Evolutionary conservation across 2,888 invertebrate species (phyloP), one percentile per base, ranked within the genome.

Genomic region (Nemurella pictetii): DNA sequence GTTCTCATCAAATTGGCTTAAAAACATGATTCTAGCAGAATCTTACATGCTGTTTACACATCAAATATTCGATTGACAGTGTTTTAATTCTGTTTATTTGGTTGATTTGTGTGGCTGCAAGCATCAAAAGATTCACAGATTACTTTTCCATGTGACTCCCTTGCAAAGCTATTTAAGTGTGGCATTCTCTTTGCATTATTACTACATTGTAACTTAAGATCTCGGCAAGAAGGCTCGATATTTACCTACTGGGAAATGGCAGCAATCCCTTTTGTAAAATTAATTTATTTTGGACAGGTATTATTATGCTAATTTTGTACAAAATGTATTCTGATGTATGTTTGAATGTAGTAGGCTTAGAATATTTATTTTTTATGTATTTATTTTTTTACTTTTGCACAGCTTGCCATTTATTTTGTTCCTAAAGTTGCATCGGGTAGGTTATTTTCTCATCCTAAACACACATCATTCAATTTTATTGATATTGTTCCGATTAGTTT

Each of bases 301-400:
- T 35, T 55, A 55, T 55, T 55, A 20, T 55, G 15, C 55, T 55
- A 20, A 55, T 55, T 55, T 55, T 55, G 55, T 55, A 55, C 55
- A 55, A 55, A 55, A 12, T 55, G 9, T 55, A 55, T 20, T 32
- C 20, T 81, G 32, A 35, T 85, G 75, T 81, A 35, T 85, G 75
- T 84, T 80, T 84, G 35, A 80, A 32, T 81, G 73, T 73, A 84
- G 25, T 72, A 74, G 30, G 80, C 81, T 84, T 84, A 77, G 83
- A 12, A 7, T 35, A 35, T 35, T 35, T 35, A 35, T 35, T 35
- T 35, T 35, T 12, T 35, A 83, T 85, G 85, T 35, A 35, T 35
- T 35, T 55, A 55, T 55, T 7, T 7, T 20, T 55, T 55, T 55
- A 7, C 12, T 55, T 7, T 55, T 55, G 55, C 55, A 7, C 55